Percentiles rank a stretch among this genome's conserved stretches.
Evolutionary conservation across 2,888 invertebrate species (phyloP).

Genomic region (Ligdia adustata): DNA sequence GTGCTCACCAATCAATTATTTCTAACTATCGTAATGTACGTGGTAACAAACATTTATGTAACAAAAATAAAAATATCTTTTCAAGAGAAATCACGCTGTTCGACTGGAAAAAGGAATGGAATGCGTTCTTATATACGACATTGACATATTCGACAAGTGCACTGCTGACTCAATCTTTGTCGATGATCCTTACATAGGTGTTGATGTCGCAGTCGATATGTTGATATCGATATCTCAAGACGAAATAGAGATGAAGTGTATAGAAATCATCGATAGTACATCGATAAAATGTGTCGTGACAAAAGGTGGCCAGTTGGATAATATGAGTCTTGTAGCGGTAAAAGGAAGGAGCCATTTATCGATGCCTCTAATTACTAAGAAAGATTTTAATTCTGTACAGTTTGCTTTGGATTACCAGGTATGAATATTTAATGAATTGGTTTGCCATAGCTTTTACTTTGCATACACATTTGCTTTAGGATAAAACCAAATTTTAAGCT

Average conservation of each 20-base stretch:
- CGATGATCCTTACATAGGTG: slow-evolving; percentile 45
- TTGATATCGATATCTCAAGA: slow-evolving; percentile 46
- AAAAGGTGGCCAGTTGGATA: slow-evolving; percentile 46
- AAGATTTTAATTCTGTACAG: slow-evolving; percentile 46
- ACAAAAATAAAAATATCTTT: too few relatives aligned
- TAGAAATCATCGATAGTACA: slow-evolving; percentile 32
- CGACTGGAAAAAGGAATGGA: slow-evolving; percentile 34
- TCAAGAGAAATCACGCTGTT: slow-evolving; percentile 37
- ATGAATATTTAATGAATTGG: neutral
- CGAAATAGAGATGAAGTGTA: slow-evolving; percentile 40
- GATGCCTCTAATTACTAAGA: slow-evolving; percentile 42
- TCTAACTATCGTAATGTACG: too few relatives aligned
- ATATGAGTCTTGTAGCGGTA: slow-evolving; percentile 40
- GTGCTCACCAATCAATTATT: too few relatives aligned
- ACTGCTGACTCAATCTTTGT: slow-evolving; percentile 47
- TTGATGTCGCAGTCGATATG: slow-evolving; percentile 45
- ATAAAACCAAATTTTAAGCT: too few relatives aligned
- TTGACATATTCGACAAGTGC: slow-evolving; percentile 45
- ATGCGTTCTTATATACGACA: slow-evolving; percentile 43
- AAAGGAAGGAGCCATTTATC: too few relatives aligned
- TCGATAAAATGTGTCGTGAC: slow-evolving; percentile 44
- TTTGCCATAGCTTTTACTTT: neutral
- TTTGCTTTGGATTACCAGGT: slow-evolving; percentile 56
- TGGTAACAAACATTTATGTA: too few relatives aligned
- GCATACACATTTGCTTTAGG: too few relatives aligned